Conservation (phyloP, 2,888 invertebrate genomes). For the Idaea dimidiata region DNA sequence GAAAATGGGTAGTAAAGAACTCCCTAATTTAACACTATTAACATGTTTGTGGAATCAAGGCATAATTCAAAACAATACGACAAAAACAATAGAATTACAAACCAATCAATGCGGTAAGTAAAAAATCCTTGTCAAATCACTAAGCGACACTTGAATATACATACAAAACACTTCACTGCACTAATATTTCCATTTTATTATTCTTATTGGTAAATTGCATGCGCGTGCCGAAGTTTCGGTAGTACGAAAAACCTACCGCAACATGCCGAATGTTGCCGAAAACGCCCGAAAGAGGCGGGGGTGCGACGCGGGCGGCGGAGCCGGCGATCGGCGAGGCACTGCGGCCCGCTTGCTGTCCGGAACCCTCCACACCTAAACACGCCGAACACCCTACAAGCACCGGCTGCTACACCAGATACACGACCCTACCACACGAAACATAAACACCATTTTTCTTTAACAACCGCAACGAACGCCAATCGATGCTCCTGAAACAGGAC, state of each 20-base stretch:
- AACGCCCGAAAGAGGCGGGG: constrained; percentile 34
- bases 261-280: constrained; percentile 59
- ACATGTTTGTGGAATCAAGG: neutral
- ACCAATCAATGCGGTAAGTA: constrained; percentile 12
- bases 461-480: constrained; percentile 53
- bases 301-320: constrained; percentile 50
- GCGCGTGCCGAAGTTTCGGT: constrained; percentile 36
- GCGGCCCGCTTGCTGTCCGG: constrained; percentile 68
- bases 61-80: constrained; percentile 21
- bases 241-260: constrained; percentile 62
- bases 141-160: constrained; percentile 28
- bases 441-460: constrained; percentile 35
- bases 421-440: constrained; percentile 37
- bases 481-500: constrained; percentile 77
- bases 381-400: constrained; percentile 30
- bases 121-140: constrained; percentile 11
- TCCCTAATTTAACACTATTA: neutral
- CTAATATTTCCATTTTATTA: constrained; percentile 27
- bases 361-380: constrained; percentile 50
- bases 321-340: constrained; percentile 74
- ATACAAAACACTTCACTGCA: constrained; percentile 30
- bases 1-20: neutral
- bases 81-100: constrained; percentile 8
- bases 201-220: constrained; percentile 35
- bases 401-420: constrained; percentile 13